Evolutionary conservation across 2,113 vertebrate species (phyloP).

Genomic region (Hiodon tergisus): DNA sequence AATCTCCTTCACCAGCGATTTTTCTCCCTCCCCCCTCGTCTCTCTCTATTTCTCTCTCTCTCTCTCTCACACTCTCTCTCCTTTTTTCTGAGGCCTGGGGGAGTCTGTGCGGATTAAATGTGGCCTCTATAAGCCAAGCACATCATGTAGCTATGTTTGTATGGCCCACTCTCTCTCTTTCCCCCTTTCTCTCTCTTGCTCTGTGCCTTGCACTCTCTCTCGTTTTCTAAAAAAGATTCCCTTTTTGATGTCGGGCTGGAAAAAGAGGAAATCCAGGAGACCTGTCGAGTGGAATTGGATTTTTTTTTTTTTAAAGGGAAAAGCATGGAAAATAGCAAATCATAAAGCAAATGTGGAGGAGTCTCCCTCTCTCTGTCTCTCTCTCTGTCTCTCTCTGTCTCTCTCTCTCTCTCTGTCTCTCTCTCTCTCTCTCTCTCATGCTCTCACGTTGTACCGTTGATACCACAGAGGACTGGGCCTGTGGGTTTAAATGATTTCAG

Average conservation of each 20-base stretch:
- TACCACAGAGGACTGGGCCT: conserved; percentile 54
- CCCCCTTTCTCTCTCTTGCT: conserved; percentile 28
- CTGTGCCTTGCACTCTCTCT: conserved; percentile 32
- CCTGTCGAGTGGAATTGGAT: conserved; percentile 41
- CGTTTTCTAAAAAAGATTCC: conserved; percentile 40
- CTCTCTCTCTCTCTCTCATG: conserved; percentile 21
- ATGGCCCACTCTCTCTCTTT: conserved; percentile 43
- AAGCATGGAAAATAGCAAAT: conserved; percentile 47
- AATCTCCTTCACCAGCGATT: conserved; percentile 66
- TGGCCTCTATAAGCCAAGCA: conserved; percentile 89
- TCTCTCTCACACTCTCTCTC: conserved; percentile 61
- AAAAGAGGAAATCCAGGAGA: conserved; percentile 51
- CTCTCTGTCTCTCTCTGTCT: conserved; percentile 27
- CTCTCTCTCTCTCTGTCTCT: conserved; percentile 31
- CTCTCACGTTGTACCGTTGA: conserved; percentile 39
- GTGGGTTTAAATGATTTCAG: conserved; percentile 62
- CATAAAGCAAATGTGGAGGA: conserved; percentile 41
- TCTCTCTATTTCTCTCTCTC: conserved; percentile 19
- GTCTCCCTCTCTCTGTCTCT: conserved; percentile 25
- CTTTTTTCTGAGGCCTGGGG: conserved; percentile 79
- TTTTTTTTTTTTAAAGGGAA: neutral
- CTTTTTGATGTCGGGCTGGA: conserved; percentile 53
- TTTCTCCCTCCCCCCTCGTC: conserved; percentile 37
- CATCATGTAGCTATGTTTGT: conserved; percentile 84
- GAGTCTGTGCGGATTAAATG: conserved; percentile 92